Conservation (phyloP, 1,140 invertebrate genomes). For the Conus betulinus region DNA sequence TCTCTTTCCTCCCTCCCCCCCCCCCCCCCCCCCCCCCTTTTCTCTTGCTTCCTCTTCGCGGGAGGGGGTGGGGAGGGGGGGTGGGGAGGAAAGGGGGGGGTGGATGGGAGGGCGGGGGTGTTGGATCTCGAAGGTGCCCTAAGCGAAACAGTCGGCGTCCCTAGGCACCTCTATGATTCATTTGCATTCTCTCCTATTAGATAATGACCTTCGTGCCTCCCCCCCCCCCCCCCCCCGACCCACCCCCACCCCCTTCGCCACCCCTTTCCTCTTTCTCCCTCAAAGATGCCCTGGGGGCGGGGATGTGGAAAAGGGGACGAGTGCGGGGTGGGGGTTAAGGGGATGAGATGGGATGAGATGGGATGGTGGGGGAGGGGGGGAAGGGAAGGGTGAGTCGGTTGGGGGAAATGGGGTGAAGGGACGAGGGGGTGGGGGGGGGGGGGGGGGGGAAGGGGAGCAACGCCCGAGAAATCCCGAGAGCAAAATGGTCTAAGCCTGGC, state of each 20-base stretch:
- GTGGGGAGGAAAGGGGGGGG: no score
- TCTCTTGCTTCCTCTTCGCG: neutral
- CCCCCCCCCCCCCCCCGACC: neutral
- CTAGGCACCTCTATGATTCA: constrained; percentile 2
- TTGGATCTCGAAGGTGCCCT: neutral
- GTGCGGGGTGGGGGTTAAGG: neutral
- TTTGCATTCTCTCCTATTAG: constrained; percentile 26
- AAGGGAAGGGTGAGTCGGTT: neutral
- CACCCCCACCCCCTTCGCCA: no score
- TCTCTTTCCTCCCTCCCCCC: neutral
- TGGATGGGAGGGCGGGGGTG: no score
- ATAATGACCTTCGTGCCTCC: constrained; percentile 4
- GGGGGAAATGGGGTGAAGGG: neutral
- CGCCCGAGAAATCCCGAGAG: constrained; percentile 1
- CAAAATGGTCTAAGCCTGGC: neutral
- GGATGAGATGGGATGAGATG: no score
- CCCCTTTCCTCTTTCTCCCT: neutral
- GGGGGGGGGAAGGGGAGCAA: neutral
- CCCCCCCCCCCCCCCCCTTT: neutral
- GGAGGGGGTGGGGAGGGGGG: neutral
- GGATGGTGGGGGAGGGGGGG: no score
- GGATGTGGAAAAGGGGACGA: neutral
- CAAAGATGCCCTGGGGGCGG: neutral
- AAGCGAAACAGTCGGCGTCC: neutral
- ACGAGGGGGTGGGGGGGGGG: neutral